Evolutionary conservation across 1,140 invertebrate species (phyloP).

Genomic region (Philopotamus ludificatus): DNA sequence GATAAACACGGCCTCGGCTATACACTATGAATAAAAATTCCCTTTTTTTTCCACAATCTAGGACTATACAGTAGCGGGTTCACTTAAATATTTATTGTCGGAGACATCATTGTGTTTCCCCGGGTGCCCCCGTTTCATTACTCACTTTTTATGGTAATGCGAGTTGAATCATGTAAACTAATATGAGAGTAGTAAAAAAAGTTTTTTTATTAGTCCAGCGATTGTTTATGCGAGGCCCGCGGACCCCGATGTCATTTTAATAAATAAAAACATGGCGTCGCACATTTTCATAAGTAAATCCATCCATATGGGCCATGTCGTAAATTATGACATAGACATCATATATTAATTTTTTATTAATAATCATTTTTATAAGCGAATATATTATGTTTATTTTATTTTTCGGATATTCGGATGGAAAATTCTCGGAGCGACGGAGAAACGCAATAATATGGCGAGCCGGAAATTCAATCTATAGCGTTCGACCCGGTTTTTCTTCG

Average conservation of each 20-base stretch:
- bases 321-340: neutral
- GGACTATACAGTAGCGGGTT: too few species aligned
- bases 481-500: conserved; percentile 17
- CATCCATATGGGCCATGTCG: too few species aligned
- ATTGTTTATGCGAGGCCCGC: conserved; percentile 17
- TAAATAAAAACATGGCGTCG: conserved; percentile 30
- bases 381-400: neutral
- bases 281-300: too few species aligned
- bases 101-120: conserved; percentile 14
- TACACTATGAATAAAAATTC: too few species aligned
- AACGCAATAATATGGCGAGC: conserved; percentile 27
- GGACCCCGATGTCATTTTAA: conserved; percentile 3
- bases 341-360: neutral
- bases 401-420: neutral
- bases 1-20: too few species aligned
- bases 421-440: neutral
- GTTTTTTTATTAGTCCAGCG: conserved; percentile 25
- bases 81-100: conserved; percentile 28
- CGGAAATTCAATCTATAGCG: conserved; percentile 28
- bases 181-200: conserved; percentile 23
- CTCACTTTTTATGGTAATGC: conserved; percentile 26
- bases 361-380: neutral
- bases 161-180: conserved; percentile 30
- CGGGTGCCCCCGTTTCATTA: conserved; percentile 24
- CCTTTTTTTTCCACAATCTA: too few species aligned